Base-by-base conservation (phyloP, 2,888 invertebrate species). In the Toxonevra muliebris region DNA sequence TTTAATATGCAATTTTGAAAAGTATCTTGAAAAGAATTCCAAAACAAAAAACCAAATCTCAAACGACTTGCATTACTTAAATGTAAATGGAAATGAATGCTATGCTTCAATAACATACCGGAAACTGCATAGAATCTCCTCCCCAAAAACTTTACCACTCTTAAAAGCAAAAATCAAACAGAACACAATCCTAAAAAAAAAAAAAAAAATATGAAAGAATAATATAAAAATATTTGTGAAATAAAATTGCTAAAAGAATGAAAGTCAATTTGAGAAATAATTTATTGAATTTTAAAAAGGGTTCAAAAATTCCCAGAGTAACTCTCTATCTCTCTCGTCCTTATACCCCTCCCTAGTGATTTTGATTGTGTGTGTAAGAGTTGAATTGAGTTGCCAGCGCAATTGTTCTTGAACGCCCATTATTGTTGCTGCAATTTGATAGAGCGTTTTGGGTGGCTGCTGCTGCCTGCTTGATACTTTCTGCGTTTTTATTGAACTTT, bases 221-320 rank as follows among this genome's bases (percentile, higher is more conserved):
- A 19, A 61, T 60, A 61, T 45, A 57, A 43, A 68, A 30, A 4
- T 7, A 30, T 30, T 30, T 30, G 30, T 30, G 30, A 30, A 74
- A 70, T 65, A 72, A 73, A 73, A 74, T 72, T 74, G 73, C 71
- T 30, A 30, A 67, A 54, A 72, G 69, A 68, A 73, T 71, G 71
- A 70, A 75, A 75, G 74, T 75, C 75, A 76, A 75, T 76, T 76
- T 73, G 73, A 70, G 65, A 71, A 52, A 73, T 76, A 75, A 75
- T 76, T 76, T 75, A 76, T 76, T 76, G 75, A 75, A 75, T 75
- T 76, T 75, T 73, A 73, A 75, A 75, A 76, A 75, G 74, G 75
- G 69, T 75, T 74, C 73, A 63, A 54, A 57, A 60, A 62, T 66
- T 67, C 65, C 61, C 60, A 67, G 17, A 30, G 30, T 30, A 30